Evolutionary conservation across 2,797 vertebrate species (phyloP), one percentile per base, ranked within the genome.

Genomic region (Sebastes minor): DNA sequence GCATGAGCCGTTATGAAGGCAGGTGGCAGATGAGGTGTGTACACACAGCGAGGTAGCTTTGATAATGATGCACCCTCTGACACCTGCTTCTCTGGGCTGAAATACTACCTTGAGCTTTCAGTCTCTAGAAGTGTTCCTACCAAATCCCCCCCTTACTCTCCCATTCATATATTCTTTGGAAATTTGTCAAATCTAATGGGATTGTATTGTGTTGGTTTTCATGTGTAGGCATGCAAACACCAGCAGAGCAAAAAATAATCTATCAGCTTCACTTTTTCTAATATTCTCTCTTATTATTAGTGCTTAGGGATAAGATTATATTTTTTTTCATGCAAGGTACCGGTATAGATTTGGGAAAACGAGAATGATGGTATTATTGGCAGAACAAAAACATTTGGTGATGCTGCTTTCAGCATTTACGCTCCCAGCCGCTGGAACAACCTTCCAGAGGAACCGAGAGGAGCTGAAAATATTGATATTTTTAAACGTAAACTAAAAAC

Each of bases 51-150:
- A 71, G 53, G 18, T 61, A 59, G 23, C n/a, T 71, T 72, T 85
- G 73, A 85, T 82, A 49, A 80, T 35, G 57, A 83, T 67, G 32
- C 56, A 57, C n/a, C 46, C 69, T 12, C 61, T 25, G 64, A 79
- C 80, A 71, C 75, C 82, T 32, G 75, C 74, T 72, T 72, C 69
- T 46, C 6, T 46, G 16, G 42, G 42, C 16, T 46, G 42, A 46
- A 46, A 46, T 46, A 46, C 42, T 46, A 10, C 35, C 33, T 20
- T 16, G 6, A 77, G 22, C 60, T 52, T 59, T 59, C 22, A 42
- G 46, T 66, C 35, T 71, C 27, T 4, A 3, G 1, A 38, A 13
- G 4, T 23, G 66, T 71, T n/a, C 46, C 25, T 56, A 8, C 25
- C 23, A 4, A 35, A 8, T 55, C 35, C 4, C 42, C 2, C 1